Percentiles rank a stretch among this genome's conserved stretches.
phyloP scores from a whole-genome alignment of 92 coral and sea anemone species.

The Zoanthus solanderi region DNA sequence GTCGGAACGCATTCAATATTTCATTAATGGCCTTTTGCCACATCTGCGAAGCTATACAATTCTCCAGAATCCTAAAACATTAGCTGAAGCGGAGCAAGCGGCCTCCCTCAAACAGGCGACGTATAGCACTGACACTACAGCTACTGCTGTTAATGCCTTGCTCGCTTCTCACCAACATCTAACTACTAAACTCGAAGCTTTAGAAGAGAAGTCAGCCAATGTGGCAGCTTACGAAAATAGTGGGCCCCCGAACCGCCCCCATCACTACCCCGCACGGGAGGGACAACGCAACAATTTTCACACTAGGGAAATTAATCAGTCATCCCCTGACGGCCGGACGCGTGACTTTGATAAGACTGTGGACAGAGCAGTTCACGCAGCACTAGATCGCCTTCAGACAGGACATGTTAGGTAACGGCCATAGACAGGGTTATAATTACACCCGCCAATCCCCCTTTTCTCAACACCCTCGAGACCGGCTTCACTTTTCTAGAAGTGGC shows the following conservation, averaged over 20 bases:
- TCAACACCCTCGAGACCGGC: slow-evolving; percentile 9
- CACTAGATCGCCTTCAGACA: not conserved
- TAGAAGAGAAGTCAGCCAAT: slow-evolving; percentile 4
- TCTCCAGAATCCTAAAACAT: slow-evolving; percentile 23
- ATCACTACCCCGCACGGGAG: slow-evolving; percentile 2
- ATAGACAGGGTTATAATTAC: not conserved
- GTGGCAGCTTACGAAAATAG: slow-evolving; percentile 15
- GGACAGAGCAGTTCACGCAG: slow-evolving; percentile 1
- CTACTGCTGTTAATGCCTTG: slow-evolving; percentile 1
- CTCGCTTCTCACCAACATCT: slow-evolving; percentile 10
- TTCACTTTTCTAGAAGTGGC: not conserved
- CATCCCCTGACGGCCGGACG: slow-evolving; percentile 9
- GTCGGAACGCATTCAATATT: slow-evolving; percentile 6
- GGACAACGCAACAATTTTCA: not conserved
- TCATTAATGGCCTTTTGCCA: slow-evolving; percentile 23
- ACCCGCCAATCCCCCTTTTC: not conserved
- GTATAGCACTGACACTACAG: slow-evolving; percentile 10
- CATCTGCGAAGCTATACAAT: slow-evolving; percentile 12
- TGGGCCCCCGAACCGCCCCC: slow-evolving; percentile 9
- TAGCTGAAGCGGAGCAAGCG: slow-evolving; percentile 23
- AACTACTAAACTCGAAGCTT: not conserved
- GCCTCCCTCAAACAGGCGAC: slow-evolving; percentile 10
- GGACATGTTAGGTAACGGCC: not conserved
- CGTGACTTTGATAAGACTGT: not conserved
- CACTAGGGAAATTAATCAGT: not conserved